phyloP scores from a whole-genome alignment of 2,113 vertebrate species.

The Psittacara wagleri region DNA sequence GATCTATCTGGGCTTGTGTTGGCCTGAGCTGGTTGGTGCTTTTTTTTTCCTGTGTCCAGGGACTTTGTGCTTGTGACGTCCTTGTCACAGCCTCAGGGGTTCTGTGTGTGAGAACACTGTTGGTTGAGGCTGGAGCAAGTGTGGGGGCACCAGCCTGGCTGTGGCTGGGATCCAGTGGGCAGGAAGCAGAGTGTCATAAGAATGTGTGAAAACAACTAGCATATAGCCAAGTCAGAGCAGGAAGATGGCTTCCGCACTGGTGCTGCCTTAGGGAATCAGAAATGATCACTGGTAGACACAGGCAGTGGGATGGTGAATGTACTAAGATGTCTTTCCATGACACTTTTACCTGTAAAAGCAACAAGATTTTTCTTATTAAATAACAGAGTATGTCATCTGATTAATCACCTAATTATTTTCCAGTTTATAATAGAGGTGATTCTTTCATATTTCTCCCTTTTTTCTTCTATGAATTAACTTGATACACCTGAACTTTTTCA shows the following conservation, averaged over 20 bases:
- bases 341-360: not conserved
- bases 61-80: not conserved
- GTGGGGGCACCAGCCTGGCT: not conserved
- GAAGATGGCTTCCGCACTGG: rapidly evolving
- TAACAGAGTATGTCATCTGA: not conserved
- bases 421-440: not conserved
- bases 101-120: not conserved
- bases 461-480: not conserved
- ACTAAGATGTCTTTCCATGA: not conserved
- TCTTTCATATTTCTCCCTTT: not conserved
- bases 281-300: not conserved
- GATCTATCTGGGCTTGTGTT: not conserved
- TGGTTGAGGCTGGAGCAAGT: not conserved
- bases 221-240: not conserved
- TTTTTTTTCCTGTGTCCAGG: too few relatives aligned
- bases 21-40: not conserved
- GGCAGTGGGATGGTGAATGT: rapidly evolving
- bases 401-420: not conserved
- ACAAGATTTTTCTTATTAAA: not conserved
- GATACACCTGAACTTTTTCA: not conserved
- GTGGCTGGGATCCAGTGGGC: not conserved
- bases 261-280: not conserved
- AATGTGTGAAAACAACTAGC: rapidly evolving
- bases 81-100: not conserved
- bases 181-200: not conserved